A percentile compares a stretch with the other conserved stretches of the same genome.
Conservation (phyloP, 2,888 invertebrate genomes). For the Hirtodrosophila histrioides region DNA sequence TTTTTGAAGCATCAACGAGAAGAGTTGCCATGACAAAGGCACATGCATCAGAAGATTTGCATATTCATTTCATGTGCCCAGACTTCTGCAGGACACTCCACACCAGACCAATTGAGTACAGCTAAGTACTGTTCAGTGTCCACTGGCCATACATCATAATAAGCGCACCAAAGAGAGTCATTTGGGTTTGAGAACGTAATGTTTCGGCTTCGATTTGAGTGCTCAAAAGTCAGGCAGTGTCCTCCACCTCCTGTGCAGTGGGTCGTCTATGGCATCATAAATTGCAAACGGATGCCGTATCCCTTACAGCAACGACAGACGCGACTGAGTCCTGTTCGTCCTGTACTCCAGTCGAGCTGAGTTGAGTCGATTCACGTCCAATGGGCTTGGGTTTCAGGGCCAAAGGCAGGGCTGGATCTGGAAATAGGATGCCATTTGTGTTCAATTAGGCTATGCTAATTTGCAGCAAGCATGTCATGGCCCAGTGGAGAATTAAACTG, state of each 20-base stretch:
- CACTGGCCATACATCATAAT: slow-evolving; percentile 71
- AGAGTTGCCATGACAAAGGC: slow-evolving; percentile 10
- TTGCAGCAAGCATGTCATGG: slow-evolving; percentile 54
- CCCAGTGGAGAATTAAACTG: slow-evolving; percentile 1
- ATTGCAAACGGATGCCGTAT: slow-evolving; percentile 70
- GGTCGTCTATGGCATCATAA: slow-evolving; percentile 71
- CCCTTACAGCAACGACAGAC: slow-evolving; percentile 15
- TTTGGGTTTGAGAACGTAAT: slow-evolving; percentile 57
- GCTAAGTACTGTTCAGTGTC: slow-evolving; percentile 34
- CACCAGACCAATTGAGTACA: slow-evolving; percentile 9
- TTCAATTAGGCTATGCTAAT: slow-evolving; percentile 80
- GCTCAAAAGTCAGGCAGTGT: slow-evolving; percentile 52
- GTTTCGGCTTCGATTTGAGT: slow-evolving; percentile 64
- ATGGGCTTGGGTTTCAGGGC: slow-evolving; percentile 66
- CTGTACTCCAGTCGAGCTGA: background rate
- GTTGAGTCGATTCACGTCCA: slow-evolving; percentile 37
- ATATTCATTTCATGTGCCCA: slow-evolving; percentile 26
- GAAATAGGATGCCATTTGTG: slow-evolving; percentile 81
- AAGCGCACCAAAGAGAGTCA: slow-evolving; percentile 75
- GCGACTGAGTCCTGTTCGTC: slow-evolving; percentile 5
- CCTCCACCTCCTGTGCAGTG: slow-evolving; percentile 16
- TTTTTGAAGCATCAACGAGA: slow-evolving; percentile 36
- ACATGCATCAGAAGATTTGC: slow-evolving; percentile 15
- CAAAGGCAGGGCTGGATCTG: slow-evolving; percentile 34
- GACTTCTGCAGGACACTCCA: slow-evolving; percentile 5